Evolutionary conservation across 2,888 invertebrate species (phyloP), one percentile per base, ranked within the genome.

Genomic region (Lottia scabra): DNA sequence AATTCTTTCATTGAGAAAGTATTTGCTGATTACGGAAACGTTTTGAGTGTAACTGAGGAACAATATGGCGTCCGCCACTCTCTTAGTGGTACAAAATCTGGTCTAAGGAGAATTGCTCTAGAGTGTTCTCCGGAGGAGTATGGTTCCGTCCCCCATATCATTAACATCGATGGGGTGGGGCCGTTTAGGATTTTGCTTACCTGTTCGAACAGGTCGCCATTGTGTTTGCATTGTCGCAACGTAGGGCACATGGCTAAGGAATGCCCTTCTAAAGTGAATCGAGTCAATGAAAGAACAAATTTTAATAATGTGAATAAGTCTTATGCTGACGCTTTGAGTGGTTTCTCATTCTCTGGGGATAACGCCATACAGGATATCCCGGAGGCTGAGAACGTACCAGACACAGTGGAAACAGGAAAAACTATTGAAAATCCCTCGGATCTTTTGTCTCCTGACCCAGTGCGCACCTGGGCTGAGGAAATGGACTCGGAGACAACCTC

Each of bases 311-410:
- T 8, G 38, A 30, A 30, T 30, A 38, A 38, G 10, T 38, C 38
- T 2, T 38, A 38, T 8, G 8, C 38, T 4, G 38, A 38, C 10
- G 38, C 38, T 1, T 38, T 38, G 10, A 38, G 10, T 38, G 38
- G 38, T 38, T 38, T 38, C 8, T 13, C 23, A 1, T 0, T 8
- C 23, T 13, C 19, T 19, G 56, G 12, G 12, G 23, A 23, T 13
- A 13, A 23, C 13, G 10, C 19, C 0, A 0, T 23, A 2, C 19
- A 2, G 56, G 0, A n/a, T 0, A 8, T 10, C 10, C 8, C 4
- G 5, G 56, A 56, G 23, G 10, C 10, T 2, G 23, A 56, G 10
- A 19, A 56, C 2, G 12, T 0, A 2, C 6, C 19, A 2, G 56
- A 56, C 19, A 10, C 0, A 2, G 19, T 12, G 2, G 5, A 56